These are phyloP conservation scores for Mesorhabditis spiculigera DNA, from an alignment of 2,888 invertebrate genomes.

Conservation along the genomic window DNA sequence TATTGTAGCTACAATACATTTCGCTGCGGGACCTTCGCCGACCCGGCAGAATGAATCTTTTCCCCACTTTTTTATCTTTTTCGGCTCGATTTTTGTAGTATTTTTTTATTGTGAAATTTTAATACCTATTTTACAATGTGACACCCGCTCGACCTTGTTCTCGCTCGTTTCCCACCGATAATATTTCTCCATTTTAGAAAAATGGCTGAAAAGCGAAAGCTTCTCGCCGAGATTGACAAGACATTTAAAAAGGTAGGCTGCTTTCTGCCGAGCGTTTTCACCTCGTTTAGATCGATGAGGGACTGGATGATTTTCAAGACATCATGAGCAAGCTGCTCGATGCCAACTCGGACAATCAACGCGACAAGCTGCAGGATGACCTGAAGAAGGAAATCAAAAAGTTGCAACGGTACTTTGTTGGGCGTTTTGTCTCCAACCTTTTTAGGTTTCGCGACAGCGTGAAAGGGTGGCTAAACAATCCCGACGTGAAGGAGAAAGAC, in stretches of 20 bases:
- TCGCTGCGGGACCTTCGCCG: no score
- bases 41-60: no score
- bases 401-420: conserved; percentile 72
- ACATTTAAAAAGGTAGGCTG: conserved; percentile 53
- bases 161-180: no score
- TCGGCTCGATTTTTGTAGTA: no score
- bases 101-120: no score
- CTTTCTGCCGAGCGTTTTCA: neutral
- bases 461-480: conserved; percentile 99
- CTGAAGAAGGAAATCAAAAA: conserved; percentile 99
- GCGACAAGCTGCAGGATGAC: conserved; percentile 67
- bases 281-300: conserved; percentile 54
- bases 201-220: conserved; percentile 57
- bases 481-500: conserved; percentile 99
- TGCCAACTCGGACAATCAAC: conserved; percentile 57
- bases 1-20: no score
- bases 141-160: no score
- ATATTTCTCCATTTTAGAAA: neutral
- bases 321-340: conserved; percentile 57
- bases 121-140: no score
- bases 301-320: conserved; percentile 56
- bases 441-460: conserved; percentile 90
- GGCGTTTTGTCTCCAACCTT: neutral
- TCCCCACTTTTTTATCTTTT: no score
- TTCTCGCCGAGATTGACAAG: conserved; percentile 56